Evolutionary conservation across 2,113 vertebrate genomes (phyloP).

Genomic region (Probosciger aterrimus): DNA sequence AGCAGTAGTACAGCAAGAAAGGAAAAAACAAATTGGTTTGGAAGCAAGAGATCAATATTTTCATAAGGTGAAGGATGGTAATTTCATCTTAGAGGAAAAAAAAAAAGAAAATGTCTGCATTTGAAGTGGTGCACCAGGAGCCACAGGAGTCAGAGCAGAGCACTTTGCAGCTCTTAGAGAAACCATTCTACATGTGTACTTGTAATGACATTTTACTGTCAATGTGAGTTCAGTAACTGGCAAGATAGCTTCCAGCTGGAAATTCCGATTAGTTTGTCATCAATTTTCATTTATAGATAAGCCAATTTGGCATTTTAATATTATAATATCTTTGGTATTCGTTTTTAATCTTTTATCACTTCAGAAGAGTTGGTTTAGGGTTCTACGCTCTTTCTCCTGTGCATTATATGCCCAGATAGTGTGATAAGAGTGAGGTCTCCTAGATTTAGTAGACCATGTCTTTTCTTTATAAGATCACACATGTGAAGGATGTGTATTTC

Average conservation of each 20-base stretch:
- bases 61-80: neutral
- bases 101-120: neutral
- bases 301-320: neutral
- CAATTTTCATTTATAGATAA: neutral
- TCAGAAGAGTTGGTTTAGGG: neutral
- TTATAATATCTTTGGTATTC: neutral
- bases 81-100: neutral
- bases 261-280: neutral
- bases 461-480: neutral
- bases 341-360: neutral
- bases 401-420: neutral
- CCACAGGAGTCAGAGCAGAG: neutral
- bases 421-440: neutral
- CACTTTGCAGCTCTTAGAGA: neutral
- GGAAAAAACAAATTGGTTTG: neutral
- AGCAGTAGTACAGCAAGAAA: neutral
- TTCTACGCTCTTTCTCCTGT: neutral
- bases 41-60: neutral
- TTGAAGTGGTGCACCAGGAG: neutral
- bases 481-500: neutral
- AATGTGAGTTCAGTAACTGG: neutral
- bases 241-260: neutral
- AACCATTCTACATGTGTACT: neutral
- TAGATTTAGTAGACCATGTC: neutral
- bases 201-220: neutral